Base-by-base conservation (phyloP, 2,113 vertebrate genomes). In the Semnornis frantzii region DNA sequence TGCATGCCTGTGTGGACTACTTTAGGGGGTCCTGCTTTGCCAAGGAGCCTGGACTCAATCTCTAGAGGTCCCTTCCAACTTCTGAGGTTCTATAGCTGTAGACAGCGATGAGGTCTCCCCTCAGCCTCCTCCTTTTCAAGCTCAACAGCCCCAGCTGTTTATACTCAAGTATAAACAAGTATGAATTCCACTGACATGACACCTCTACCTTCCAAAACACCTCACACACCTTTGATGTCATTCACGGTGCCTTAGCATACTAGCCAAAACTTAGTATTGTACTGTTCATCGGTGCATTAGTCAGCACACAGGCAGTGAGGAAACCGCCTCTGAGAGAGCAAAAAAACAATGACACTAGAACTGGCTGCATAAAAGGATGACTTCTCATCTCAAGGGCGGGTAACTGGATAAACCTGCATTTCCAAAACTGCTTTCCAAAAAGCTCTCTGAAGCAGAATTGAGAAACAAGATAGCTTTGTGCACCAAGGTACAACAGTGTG, bases 401-500 rank as follows among this genome's bases (percentile, higher is more conserved):
- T 92, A 94, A 95, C 95, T 75, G 85, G 96, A 97, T 92, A 97
- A 94, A 97, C 96, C 95, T 94, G 93, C 85, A 91, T 81, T 96
- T 97, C 95, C 89, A 94, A 90, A 91, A 48, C 10, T 77, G 82
- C 91, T 74, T 89, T 93, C 91, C 71, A 71, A 91, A 90, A 92
- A 93, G 68, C 78, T 80, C 80, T 55, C 75, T 87, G 82, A 92
- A 87, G 93, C 69, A 87, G 72, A 93, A 94, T 31, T 94, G 87
- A 71, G 96, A 94, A 96, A 93, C 52, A 50, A 62, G 82, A 95
- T 79, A 81, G 85, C 79, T 95, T 77, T 81, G 75, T 89, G 80
- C 33, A 44, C 52, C n/a, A 15, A 80, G n/a, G n/a, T 34, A 91
- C 46, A 91, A 70, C 71, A 42, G 17, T 1, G 48, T 72, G 88